Evolutionary conservation across 2,113 vertebrate species (phyloP).

Genomic region (Albula goreensis): DNA sequence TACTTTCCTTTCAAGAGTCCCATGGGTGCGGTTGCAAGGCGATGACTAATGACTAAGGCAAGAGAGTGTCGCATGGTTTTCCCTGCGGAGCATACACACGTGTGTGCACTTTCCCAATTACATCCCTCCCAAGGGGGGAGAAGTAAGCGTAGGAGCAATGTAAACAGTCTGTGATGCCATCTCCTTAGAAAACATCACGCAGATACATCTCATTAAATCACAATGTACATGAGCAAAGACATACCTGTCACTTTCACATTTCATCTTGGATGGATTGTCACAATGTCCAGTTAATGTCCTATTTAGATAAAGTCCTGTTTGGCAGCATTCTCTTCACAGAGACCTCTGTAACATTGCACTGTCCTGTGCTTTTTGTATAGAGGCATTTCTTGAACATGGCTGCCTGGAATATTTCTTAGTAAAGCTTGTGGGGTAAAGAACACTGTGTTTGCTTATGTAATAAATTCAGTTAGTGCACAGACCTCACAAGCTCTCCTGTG

Average conservation of each 20-base stretch:
- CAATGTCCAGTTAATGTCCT: background rate
- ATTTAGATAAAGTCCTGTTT: background rate
- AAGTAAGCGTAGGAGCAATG: background rate
- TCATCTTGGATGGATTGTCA: background rate
- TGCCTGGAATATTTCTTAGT: no score
- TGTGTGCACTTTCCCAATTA: slow-evolving; percentile 19
- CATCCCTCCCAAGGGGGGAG: background rate
- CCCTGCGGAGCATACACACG: background rate
- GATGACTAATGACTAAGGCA: background rate
- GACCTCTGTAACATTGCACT: background rate
- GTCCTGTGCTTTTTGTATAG: background rate
- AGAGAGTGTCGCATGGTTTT: background rate
- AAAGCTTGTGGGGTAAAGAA: no score
- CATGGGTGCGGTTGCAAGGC: slow-evolving; percentile 5
- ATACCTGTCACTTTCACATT: background rate
- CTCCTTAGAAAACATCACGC: background rate
- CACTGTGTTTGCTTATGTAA: no score
- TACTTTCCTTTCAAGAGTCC: background rate
- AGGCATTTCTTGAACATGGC: no score
- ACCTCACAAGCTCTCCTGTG: slow-evolving; percentile 27
- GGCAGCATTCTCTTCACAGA: background rate
- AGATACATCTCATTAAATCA: background rate
- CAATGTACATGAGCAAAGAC: background rate
- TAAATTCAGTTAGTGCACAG: background rate
- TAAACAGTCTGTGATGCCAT: background rate